A percentile compares a stretch with the other conserved stretches of the same genome.
Evolutionary conservation across 2,888 invertebrate species (phyloP).

Genomic region (Limnephilus auricula): DNA sequence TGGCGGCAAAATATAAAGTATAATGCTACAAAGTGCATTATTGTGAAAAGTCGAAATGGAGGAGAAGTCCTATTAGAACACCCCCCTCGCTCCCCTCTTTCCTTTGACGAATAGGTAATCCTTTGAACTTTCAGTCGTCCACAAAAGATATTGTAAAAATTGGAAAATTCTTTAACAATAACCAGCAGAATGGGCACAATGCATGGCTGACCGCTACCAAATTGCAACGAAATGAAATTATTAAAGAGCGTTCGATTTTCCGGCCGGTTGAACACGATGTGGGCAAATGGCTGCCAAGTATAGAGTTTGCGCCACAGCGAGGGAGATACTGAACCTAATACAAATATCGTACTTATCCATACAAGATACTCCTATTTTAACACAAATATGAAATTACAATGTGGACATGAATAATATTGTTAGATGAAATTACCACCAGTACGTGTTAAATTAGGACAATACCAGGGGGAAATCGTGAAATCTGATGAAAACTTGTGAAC

Average conservation of each 20-base stretch:
- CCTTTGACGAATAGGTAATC: conserved; percentile 59
- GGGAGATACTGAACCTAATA: background rate
- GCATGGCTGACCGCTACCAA: conserved; percentile 60
- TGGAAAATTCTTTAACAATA: conserved; percentile 64
- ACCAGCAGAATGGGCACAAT: conserved; percentile 56
- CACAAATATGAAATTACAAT: background rate
- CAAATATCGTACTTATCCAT: background rate
- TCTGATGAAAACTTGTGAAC: too few relatives aligned
- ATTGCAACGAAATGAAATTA: conserved; percentile 66
- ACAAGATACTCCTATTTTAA: background rate
- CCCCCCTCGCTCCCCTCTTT: background rate
- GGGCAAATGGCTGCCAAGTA: conserved; percentile 43
- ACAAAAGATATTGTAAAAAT: conserved; percentile 52
- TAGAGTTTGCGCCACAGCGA: background rate
- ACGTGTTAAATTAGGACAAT: too few relatives aligned
- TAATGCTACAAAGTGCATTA: conserved; percentile 55
- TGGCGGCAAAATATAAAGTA: background rate
- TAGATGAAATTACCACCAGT: too few relatives aligned
- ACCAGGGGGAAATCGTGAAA: too few relatives aligned
- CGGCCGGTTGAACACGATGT: conserved; percentile 50
- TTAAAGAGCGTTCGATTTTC: conserved; percentile 64
- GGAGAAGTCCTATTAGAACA: conserved; percentile 54
- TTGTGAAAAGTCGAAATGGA: conserved; percentile 59
- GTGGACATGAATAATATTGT: too few relatives aligned
- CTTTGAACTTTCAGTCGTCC: conserved; percentile 56